Evolutionary conservation across 2,113 vertebrate genomes (phyloP).

Genomic region (Heptranchias perlo): DNA sequence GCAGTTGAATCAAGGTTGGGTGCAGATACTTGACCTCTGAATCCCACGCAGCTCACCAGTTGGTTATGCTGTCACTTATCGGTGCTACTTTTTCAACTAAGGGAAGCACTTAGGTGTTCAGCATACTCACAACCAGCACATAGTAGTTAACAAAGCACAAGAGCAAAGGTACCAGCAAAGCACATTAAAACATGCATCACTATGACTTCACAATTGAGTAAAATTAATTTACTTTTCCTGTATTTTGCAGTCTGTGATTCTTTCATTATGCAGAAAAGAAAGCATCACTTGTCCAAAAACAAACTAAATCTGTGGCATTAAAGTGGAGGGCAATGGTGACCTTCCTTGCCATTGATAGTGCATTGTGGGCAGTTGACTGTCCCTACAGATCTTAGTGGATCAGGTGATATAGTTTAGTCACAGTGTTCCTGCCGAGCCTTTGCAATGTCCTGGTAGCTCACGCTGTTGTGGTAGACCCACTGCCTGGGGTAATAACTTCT

Average conservation of each 20-base stretch:
- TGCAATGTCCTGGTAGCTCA: not conserved
- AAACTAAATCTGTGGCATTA: not conserved
- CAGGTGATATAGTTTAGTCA: not conserved
- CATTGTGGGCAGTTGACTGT: not conserved
- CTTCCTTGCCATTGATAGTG: not conserved
- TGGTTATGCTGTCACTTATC: no score
- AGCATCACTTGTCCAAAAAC: not conserved
- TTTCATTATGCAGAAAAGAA: not conserved
- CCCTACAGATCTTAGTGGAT: not conserved
- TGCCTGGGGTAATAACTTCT: not conserved
- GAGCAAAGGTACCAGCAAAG: not conserved
- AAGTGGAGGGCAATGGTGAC: not conserved
- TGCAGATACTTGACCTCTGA: no score
- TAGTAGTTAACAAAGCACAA: no score
- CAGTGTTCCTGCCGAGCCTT: not conserved
- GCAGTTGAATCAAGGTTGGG: no score
- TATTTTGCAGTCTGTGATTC: not conserved
- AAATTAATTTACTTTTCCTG: not conserved
- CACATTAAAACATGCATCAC: not conserved
- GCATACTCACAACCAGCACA: no score
- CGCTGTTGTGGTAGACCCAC: not conserved
- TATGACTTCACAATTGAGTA: not conserved
- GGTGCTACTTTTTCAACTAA: no score
- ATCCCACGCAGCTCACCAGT: no score
- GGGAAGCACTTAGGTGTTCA: no score